Conservation (phyloP, 2,888 invertebrate genomes). For the Archips xylosteana region DNA sequence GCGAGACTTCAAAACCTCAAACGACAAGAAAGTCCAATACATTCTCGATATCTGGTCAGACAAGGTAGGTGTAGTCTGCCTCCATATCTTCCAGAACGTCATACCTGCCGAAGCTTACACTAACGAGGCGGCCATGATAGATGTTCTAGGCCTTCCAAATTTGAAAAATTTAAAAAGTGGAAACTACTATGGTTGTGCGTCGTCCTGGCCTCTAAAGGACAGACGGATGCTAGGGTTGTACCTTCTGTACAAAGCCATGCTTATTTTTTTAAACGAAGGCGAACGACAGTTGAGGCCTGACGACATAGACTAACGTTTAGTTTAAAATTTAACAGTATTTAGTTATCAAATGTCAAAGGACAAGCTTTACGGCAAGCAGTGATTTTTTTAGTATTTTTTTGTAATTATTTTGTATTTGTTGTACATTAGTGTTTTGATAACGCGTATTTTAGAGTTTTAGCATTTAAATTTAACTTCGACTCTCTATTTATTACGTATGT, state of each 20-base stretch:
- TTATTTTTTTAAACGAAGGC: constrained; percentile 94
- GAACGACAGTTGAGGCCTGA: constrained; percentile 94
- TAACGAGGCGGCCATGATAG: constrained; percentile 97
- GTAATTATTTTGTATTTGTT: constrained; percentile 13
- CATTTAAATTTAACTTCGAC: not conserved
- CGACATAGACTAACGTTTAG: constrained; percentile 83
- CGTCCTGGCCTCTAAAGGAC: constrained; percentile 90
- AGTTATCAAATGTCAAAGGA: constrained; percentile 15
- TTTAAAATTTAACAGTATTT: constrained; percentile 29
- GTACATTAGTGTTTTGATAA: constrained; percentile 14
- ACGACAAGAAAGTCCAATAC: constrained; percentile 88
- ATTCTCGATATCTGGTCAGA: constrained; percentile 96
- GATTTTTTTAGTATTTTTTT: constrained; percentile 24
- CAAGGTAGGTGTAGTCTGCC: constrained; percentile 94
- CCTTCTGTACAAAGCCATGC: constrained; percentile 92
- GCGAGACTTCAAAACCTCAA: constrained; percentile 72
- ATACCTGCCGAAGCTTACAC: constrained; percentile 97
- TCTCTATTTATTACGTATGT: constrained; percentile 13
- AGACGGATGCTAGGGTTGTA: constrained; percentile 91
- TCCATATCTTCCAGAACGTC: constrained; percentile 96
- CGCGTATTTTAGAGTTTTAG: not conserved
- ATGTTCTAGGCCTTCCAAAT: constrained; percentile 91
- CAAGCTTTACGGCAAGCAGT: constrained; percentile 28
- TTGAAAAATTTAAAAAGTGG: constrained; percentile 93
- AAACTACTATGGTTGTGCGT: constrained; percentile 92